These are phyloP conservation scores for Theristicus caerulescens DNA, from an alignment of 2,113 vertebrate species.

Conservation along the genomic window DNA sequence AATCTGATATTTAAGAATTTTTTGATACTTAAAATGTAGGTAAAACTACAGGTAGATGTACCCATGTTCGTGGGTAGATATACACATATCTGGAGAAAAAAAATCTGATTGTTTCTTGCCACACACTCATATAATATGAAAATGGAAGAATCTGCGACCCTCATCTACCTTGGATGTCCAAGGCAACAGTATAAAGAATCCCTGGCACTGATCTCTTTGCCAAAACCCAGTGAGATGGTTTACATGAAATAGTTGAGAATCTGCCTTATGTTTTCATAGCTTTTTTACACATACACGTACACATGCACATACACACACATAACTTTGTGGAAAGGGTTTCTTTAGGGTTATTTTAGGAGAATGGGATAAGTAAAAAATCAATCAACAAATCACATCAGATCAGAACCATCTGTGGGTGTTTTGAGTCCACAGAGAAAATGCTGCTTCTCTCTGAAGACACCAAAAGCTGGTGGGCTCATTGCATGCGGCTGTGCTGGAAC, in stretches of 20 bases:
- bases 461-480: background rate
- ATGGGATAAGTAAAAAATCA: background rate
- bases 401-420: background rate
- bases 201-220: background rate
- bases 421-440: background rate
- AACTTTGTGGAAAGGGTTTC: background rate
- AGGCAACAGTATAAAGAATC: background rate
- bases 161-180: background rate
- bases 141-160: background rate
- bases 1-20: background rate
- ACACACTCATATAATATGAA: background rate
- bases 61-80: background rate
- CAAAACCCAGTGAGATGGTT: background rate
- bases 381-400: background rate
- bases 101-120: background rate
- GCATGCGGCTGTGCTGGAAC: accelerated
- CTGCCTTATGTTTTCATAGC: background rate
- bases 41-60: background rate
- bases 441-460: background rate
- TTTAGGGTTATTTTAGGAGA: background rate
- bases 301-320: accelerated
- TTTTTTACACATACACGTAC: background rate
- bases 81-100: background rate
- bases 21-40: background rate
- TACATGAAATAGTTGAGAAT: background rate